A percentile compares a stretch with the other conserved stretches of the same genome.
These are phyloP conservation scores for Deroplatys truncata DNA, from an alignment of 2,888 invertebrate genomes.

Conservation along the genomic window DNA sequence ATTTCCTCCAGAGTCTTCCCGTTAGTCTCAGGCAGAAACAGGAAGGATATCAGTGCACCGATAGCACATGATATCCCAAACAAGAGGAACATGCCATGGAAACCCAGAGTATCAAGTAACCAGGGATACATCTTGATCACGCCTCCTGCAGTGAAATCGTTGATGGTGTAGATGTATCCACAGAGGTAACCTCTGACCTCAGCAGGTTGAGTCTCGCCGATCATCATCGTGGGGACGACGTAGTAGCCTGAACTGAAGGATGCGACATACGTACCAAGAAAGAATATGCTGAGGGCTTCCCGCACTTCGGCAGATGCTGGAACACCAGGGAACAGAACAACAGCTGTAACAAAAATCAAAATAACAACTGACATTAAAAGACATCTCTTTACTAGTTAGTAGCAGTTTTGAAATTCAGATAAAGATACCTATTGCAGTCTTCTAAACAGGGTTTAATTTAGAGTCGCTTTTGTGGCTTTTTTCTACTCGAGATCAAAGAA, in stretches of 20 bases:
- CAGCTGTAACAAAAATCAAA: no score
- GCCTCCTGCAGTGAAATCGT: conserved; percentile 54
- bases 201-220: conserved; percentile 70
- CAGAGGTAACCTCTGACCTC: conserved; percentile 68
- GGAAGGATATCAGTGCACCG: conserved; percentile 61
- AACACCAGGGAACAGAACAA: no score
- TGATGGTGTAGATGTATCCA: conserved; percentile 57
- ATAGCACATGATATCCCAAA: conserved; percentile 61
- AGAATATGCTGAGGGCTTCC: no score
- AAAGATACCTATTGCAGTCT: no score
- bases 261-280: no score
- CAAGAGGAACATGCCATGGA: conserved; percentile 63
- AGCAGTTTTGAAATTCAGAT: no score
- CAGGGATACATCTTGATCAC: conserved; percentile 66
- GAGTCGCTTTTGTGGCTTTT: no score
- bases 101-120: conserved; percentile 47
- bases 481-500: no score
- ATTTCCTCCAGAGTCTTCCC: conserved; percentile 52
- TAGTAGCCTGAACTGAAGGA: conserved; percentile 52
- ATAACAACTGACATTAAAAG: no score
- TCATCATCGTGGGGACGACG: conserved; percentile 69
- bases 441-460: no score
- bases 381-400: no score
- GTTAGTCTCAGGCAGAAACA: conserved; percentile 71
- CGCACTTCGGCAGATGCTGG: no score